Evolutionary conservation across 2,888 invertebrate species (phyloP), one percentile per base, ranked within the genome.

Genomic region (Physocephala rufipes): DNA sequence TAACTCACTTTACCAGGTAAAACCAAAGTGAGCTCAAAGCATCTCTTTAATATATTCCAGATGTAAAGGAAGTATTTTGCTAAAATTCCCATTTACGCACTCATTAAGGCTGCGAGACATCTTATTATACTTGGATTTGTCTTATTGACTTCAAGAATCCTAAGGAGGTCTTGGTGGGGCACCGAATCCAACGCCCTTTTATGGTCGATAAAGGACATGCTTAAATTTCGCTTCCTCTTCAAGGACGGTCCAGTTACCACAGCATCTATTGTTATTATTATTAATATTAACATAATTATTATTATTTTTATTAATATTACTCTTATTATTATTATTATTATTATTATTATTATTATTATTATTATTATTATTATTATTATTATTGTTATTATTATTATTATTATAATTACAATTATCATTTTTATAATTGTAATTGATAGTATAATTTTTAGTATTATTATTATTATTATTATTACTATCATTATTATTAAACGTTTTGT

Each of bases 241-340:
- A 47, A 61, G n/a, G 68, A 2, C 55, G 71, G 71, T 15, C 61
- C 69, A 0, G 67, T 30, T 21, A 36, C 64, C n/a, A 72, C 36
- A n/a, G 58, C 64, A 16, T 72, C 69, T 0, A 72, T 45, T 15
- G 61, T 71, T 2, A 71, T n/a, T n/a, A n/a, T n/a, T n/a, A n/a
- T n/a, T n/a, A n/a, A n/a, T n/a, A n/a, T n/a, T n/a, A n/a, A n/a
- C n/a, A n/a, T n/a, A n/a, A n/a, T n/a, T n/a, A n/a, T n/a, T n/a
- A n/a, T n/a, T n/a, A n/a, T n/a, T n/a, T n/a, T n/a, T n/a, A n/a
- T n/a, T n/a, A n/a, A n/a, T n/a, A n/a, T n/a, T n/a, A n/a, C n/a
- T n/a, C n/a, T n/a, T n/a, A n/a, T n/a, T n/a, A n/a, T n/a, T n/a
- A n/a, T n/a, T n/a, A n/a, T n/a, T n/a, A n/a, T n/a, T n/a, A n/a